Evolutionary conservation across 2,113 vertebrate genomes (phyloP), one percentile per base, ranked within the genome.

Genomic region (Antechinus stuartii): DNA sequence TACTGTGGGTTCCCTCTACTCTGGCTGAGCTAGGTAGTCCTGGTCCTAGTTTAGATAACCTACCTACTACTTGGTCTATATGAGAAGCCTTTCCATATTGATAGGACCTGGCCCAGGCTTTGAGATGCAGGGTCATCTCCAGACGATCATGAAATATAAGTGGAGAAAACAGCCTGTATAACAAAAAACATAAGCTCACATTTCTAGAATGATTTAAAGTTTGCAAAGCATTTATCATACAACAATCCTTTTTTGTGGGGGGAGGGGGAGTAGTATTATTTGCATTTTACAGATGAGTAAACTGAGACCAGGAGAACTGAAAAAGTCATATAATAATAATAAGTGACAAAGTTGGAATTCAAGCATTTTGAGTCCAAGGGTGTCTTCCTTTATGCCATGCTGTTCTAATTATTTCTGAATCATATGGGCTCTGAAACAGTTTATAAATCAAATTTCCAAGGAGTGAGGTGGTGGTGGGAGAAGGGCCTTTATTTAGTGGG

Each of bases 371-470:
- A n/a, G 61, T 76, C 61, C 61, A 76, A 4, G 30, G 61, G 61
- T 7, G 14, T n/a, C 61, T n/a, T 76, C 35, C 35, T 76, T n/a
- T 76, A 76, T 42, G 16, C 19, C n/a, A 84, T 84, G 19, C 68
- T 84, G 12, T 84, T 84, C 68, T 84, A 22, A 42, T 84, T 84
- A 84, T 76, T 92, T 54, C 52, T 76, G 90, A 54, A 68, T 50
- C 11, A 10, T 42, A 25, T 35, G 46, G 27, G 91, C n/a, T 90
- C 54, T 2, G 57, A 46, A 89, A 92, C 56, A 68, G 93, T 95
- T 95, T 52, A 46, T 90, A 57, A 94, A 61, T 93, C 2, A 68
- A 92, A 90, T 92, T 46, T 92, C 91, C 89, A 92, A 93, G 89
- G 30, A 16, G n/a, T 84, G n/a, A 84, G n/a, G 68, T 42, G 68